These are phyloP conservation scores for Peromyscus nudipes DNA, from an alignment of 2,797 vertebrate species.

Conservation along the genomic window DNA sequence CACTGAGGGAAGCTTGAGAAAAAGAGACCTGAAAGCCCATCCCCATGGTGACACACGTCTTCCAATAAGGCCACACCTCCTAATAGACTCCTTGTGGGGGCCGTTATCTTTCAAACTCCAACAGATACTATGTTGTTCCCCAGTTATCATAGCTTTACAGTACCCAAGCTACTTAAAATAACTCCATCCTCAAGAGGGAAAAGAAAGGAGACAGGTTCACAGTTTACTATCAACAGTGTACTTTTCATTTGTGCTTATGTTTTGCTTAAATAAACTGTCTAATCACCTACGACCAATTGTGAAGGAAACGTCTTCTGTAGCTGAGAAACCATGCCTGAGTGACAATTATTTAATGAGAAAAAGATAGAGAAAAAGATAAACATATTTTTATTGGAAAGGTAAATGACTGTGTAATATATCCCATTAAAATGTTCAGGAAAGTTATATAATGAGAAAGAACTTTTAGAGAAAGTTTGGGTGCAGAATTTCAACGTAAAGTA, in stretches of 20 bases:
- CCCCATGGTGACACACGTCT: not conserved
- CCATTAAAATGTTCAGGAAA: not conserved
- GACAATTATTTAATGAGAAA: not conserved
- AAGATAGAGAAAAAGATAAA: not conserved
- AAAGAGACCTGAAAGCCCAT: not conserved
- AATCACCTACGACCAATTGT: not conserved
- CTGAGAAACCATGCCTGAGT: not conserved
- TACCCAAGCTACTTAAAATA: not conserved
- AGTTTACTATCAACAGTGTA: not conserved
- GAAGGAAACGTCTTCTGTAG: not conserved
- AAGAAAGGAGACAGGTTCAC: fast-evolving
- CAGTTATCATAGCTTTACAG: not conserved
- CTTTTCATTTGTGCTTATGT: not conserved
- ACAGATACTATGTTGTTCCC: not conserved
- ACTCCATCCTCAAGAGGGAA: not conserved
- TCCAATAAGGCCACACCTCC: not conserved
- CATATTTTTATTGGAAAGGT: not conserved
- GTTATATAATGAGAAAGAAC: not conserved
- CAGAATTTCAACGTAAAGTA: not conserved
- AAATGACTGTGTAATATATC: not conserved
- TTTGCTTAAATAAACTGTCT: not conserved
- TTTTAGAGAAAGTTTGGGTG: not conserved
- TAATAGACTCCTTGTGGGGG: not conserved
- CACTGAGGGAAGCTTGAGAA: not conserved
- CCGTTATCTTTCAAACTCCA: not conserved